Evolutionary conservation across 2,888 invertebrate species (phyloP).

Genomic region (Heterodera filipjevi): DNA sequence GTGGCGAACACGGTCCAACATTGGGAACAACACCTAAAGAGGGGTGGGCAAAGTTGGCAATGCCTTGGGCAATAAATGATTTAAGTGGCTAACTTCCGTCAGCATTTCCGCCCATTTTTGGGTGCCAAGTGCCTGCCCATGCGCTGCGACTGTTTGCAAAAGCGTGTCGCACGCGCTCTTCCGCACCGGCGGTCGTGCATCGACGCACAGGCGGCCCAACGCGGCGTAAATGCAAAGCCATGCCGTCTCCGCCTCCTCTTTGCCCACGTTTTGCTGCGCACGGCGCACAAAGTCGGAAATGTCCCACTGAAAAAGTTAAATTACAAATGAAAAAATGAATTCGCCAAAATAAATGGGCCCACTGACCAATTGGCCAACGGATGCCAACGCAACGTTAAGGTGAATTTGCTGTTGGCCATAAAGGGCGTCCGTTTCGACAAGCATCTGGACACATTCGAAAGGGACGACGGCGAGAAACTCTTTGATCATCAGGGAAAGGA

Average conservation of each 20-base stretch:
- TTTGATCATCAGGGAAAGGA: constrained; percentile 68
- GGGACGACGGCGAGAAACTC: constrained; percentile 91
- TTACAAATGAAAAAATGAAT: constrained; percentile 7
- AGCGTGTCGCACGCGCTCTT: constrained; percentile 76
- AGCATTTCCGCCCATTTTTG: constrained; percentile 91
- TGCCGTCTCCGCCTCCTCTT: constrained; percentile 66
- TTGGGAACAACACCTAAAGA: constrained; percentile 81
- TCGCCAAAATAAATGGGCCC: background rate
- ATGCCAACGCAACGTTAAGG: constrained; percentile 92
- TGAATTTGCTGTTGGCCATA: constrained; percentile 95
- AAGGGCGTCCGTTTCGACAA: constrained; percentile 84
- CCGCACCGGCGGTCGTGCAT: constrained; percentile 89
- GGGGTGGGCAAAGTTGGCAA: too few species aligned
- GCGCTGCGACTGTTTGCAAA: constrained; percentile 94
- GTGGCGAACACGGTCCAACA: constrained; percentile 84
- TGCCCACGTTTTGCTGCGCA: constrained; percentile 27
- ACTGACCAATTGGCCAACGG: constrained; percentile 89
- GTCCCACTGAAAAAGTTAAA: constrained; percentile 43
- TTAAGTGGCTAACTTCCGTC: constrained; percentile 18
- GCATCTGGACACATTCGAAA: constrained; percentile 77
- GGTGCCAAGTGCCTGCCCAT: constrained; percentile 83
- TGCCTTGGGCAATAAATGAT: background rate
- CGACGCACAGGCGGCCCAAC: constrained; percentile 79
- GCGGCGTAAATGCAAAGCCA: constrained; percentile 66
- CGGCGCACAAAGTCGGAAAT: constrained; percentile 44